These are phyloP conservation scores for Pollenia griseotomentosa DNA, from an alignment of 2,888 invertebrate species.

Conservation along the genomic window DNA sequence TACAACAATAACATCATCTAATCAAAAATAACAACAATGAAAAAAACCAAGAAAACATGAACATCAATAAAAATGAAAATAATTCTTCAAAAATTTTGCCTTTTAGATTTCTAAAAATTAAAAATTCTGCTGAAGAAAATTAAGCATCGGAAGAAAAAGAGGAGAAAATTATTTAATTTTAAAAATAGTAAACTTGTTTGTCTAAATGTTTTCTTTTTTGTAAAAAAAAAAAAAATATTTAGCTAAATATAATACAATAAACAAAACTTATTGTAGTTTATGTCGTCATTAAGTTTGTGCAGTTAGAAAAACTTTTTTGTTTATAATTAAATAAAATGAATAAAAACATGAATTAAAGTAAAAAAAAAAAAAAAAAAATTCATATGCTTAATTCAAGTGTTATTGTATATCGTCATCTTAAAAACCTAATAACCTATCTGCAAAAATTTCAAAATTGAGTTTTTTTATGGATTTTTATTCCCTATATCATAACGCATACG, in stretches of 20 bases:
- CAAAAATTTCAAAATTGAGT: too few relatives aligned
- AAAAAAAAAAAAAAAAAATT: neutral
- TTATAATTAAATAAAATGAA: neutral
- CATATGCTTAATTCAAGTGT: too few relatives aligned
- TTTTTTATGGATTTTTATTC: too few relatives aligned
- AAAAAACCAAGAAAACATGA: neutral
- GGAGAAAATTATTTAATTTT: neutral
- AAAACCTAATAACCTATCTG: too few relatives aligned
- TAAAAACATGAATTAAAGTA: neutral
- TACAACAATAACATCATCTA: neutral
- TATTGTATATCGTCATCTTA: too few relatives aligned
- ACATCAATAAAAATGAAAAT: conserved; percentile 45
- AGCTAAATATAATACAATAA: neutral
- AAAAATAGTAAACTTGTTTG: neutral
- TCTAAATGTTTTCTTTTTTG: neutral
- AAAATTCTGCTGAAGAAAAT: conserved; percentile 12
- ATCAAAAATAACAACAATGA: neutral
- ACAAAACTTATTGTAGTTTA: conserved; percentile 3
- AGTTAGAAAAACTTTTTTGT: neutral
- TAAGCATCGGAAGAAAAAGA: neutral
- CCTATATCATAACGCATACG: too few relatives aligned
- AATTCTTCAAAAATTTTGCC: conserved; percentile 31
- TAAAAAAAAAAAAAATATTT: neutral
- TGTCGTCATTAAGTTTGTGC: conserved; percentile 11
- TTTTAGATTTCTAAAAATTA: conserved; percentile 31